These are phyloP conservation scores for Neolamprologus multifasciatus DNA, from an alignment of 2,797 vertebrate species.

Conservation along the genomic window DNA sequence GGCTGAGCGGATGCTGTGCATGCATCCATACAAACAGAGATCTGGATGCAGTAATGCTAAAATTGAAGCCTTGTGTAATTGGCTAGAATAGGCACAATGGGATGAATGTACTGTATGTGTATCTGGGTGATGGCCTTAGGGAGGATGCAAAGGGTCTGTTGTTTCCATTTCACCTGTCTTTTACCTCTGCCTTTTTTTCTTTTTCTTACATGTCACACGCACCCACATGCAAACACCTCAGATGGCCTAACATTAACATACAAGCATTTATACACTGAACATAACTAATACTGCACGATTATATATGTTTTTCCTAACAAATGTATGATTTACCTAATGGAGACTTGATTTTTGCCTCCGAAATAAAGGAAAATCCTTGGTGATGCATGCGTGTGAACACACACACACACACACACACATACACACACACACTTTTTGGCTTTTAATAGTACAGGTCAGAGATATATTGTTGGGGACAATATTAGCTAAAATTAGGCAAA, in stretches of 20 bases:
- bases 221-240: background rate
- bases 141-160: background rate
- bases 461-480: background rate
- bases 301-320: background rate
- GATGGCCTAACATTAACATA: background rate
- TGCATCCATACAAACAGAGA: background rate
- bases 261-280: background rate
- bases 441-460: background rate
- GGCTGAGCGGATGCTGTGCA: background rate
- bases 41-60: background rate
- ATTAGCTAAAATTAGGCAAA: background rate
- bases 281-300: background rate
- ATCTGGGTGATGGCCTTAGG: background rate
- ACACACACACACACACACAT: accelerated
- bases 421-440: background rate
- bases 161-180: conserved; percentile 4
- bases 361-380: background rate
- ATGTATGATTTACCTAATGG: background rate
- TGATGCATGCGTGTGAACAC: background rate
- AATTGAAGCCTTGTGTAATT: conserved; percentile 20
- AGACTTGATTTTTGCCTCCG: background rate
- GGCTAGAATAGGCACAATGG: background rate
- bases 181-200: background rate
- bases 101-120: background rate
- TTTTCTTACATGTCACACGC: background rate